These are phyloP conservation scores for Hemitrygon akajei DNA, from an alignment of 2,797 vertebrate genomes.

Conservation along the genomic window DNA sequence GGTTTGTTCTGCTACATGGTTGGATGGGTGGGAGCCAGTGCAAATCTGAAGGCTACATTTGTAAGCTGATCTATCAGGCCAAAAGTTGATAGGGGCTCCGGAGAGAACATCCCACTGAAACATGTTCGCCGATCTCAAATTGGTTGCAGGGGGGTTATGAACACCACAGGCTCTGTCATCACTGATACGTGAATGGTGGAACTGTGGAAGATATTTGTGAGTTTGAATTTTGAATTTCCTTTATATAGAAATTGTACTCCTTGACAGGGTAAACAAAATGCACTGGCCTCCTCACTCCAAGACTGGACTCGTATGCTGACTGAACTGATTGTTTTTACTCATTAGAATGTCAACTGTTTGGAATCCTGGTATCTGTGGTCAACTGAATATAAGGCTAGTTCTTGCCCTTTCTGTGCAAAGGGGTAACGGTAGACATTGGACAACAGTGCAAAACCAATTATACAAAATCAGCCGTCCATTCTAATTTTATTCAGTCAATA, in stretches of 20 bases:
- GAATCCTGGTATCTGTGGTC: not conserved
- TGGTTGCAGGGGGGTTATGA: not conserved
- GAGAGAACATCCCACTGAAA: not conserved
- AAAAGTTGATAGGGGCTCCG: not conserved
- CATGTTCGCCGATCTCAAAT: not conserved
- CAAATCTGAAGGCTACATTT: not conserved
- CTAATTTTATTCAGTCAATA: not conserved
- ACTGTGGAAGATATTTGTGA: not conserved
- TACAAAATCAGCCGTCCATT: too few relatives aligned
- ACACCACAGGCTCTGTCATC: not conserved
- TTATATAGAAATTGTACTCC: not conserved
- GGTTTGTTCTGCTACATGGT: not conserved
- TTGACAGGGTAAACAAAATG: not conserved
- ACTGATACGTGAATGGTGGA: not conserved
- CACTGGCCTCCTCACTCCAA: not conserved
- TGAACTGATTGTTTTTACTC: not conserved
- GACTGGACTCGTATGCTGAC: not conserved
- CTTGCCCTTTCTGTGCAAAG: not conserved
- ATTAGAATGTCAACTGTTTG: not conserved
- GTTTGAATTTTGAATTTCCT: not conserved
- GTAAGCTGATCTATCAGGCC: not conserved
- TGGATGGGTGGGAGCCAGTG: not conserved
- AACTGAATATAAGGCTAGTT: not conserved
- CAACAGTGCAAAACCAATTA: too few relatives aligned
- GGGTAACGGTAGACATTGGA: not conserved